Percentiles rank a stretch among this genome's conserved stretches.
Conservation (phyloP, 2,113 vertebrate species). For the Tylochromis polylepis region DNA sequence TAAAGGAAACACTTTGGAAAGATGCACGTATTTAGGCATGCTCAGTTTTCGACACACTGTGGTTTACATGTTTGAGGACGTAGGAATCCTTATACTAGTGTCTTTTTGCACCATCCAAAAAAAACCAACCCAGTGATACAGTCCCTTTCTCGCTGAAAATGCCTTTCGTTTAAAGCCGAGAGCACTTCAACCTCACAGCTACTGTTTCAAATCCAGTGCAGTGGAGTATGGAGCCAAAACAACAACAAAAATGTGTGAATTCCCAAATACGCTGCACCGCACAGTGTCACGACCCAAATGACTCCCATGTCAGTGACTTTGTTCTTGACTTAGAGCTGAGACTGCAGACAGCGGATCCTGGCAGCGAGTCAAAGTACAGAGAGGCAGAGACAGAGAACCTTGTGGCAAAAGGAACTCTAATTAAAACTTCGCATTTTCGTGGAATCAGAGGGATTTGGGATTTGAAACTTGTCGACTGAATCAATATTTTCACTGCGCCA, state of each 20-base stretch:
- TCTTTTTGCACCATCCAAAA: background rate
- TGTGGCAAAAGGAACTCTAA: constrained; percentile 29
- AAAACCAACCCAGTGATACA: background rate
- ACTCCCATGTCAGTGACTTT: constrained; percentile 31
- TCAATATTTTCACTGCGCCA: constrained; percentile 43
- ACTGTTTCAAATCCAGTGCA: background rate
- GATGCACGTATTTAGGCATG: background rate
- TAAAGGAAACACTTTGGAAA: background rate
- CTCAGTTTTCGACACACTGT: background rate
- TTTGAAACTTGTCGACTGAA: constrained; percentile 42
- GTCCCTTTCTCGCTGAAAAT: background rate
- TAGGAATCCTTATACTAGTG: background rate
- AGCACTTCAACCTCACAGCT: background rate
- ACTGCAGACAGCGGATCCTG: constrained; percentile 9
- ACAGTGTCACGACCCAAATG: constrained; percentile 12
- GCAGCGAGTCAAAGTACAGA: constrained; percentile 29
- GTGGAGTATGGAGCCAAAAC: background rate
- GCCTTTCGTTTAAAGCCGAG: background rate
- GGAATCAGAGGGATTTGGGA: background rate
- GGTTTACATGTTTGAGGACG: background rate
- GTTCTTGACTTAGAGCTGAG: constrained; percentile 26
- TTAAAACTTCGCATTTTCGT: constrained; percentile 46
- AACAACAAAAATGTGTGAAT: background rate
- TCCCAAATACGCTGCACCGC: background rate
- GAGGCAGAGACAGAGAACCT: background rate